phyloP scores from a whole-genome alignment of 2,888 invertebrate genomes.

The Pherbina coryleti region DNA sequence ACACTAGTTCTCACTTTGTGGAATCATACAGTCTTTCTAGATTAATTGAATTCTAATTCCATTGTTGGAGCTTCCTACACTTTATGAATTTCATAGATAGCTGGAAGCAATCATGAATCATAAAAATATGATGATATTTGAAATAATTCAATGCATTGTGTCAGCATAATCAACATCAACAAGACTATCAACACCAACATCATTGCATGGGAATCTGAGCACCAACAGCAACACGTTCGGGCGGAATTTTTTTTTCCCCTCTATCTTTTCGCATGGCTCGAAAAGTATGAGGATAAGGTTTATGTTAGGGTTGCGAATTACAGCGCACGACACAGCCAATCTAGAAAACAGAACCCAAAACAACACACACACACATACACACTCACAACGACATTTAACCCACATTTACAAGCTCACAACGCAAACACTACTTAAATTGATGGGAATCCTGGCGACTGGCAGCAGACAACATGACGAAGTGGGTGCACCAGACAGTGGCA shows the following conservation, averaged over 20 bases:
- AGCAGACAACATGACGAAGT: conserved; percentile 26
- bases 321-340: not conserved
- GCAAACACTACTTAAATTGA: conserved; percentile 43
- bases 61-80: too few relatives aligned
- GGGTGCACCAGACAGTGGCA: not conserved
- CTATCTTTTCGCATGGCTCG: not conserved
- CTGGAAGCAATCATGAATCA: too few relatives aligned
- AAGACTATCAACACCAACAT: conserved; percentile 44
- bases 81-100: too few relatives aligned
- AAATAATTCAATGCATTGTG: not conserved
- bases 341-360: not conserved
- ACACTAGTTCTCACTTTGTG: too few relatives aligned
- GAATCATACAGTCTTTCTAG: too few relatives aligned
- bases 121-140: too few relatives aligned
- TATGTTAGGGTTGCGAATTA: conserved; percentile 6
- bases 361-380: not conserved
- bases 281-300: not conserved
- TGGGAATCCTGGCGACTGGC: conserved; percentile 41
- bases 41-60: too few relatives aligned
- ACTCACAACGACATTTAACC: not conserved
- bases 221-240: conserved; percentile 57
- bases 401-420: conserved; percentile 10
- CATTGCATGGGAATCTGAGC: conserved; percentile 54
- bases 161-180: conserved; percentile 38
- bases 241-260: not conserved